Base-by-base conservation (phyloP, 53 echinoderm and acorn worm species). In the Paracentrotus lividus region DNA sequence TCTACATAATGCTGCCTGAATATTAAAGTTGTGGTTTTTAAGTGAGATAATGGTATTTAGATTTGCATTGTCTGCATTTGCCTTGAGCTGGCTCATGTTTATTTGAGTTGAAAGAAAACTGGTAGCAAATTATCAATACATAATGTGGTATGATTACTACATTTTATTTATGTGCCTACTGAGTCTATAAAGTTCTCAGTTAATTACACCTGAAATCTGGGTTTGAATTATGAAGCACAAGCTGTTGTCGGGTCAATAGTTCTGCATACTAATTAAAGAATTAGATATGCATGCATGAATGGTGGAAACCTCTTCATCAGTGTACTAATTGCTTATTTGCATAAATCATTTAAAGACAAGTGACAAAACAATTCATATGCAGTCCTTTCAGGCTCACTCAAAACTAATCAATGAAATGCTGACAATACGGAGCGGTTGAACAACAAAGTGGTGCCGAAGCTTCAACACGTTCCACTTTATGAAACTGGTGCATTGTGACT, bases 311-410 rank as follows among this genome's bases (percentile, higher is more conserved):
- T 47, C 86, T 20, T 86, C 86, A 56, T 56, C 86, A 55, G 32
- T 56, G 75, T 43, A 31, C 75, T 90, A 90, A 90, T 69, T 90
- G 86, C 91, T 90, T 6, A 90, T 90, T 90, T 90, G 91, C 91
- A 90, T 90, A 90, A 64, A 65, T 65, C 23, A 89, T 89, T 45
- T 7, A n/a, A n/a, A 86, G 42, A 56, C 57, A 56, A 86, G 38
- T 53, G 55, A 86, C 56, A 86, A 86, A 49, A 56, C 55, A 56
- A 56, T 55, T 53, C 54, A 56, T 86, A 55, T 31, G 49, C 32
- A 72, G 85, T 49, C 51, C 26, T 29, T 51, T 51, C 49, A 38
- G 86, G 38, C 86, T 86, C 86, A 56, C 86, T 38, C 86, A 53
- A 86, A 86, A 32, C 7, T 56, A 86, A 86, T 86, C 86, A 86